Conservation (phyloP, 2,797 vertebrate genomes). For the Anableps anableps region DNA sequence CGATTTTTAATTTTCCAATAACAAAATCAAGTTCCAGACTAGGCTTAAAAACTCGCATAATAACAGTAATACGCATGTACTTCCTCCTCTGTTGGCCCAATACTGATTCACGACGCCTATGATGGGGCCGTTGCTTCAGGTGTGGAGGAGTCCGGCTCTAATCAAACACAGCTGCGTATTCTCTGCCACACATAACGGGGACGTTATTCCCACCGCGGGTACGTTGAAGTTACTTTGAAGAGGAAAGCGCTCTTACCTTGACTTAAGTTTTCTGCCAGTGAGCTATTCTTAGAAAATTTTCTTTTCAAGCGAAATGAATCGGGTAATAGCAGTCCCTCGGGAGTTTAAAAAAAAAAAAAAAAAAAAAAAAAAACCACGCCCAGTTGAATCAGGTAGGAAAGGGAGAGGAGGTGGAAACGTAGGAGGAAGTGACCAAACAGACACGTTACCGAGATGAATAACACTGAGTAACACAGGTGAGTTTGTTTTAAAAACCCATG, state of each 20-base stretch:
- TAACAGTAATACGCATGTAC: not conserved
- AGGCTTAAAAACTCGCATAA: not conserved
- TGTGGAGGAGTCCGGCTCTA: not conserved
- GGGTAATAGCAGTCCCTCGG: slow-evolving; percentile 5
- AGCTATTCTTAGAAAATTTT: slow-evolving; percentile 34
- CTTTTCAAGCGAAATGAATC: slow-evolving; percentile 16
- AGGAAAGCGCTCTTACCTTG: slow-evolving; percentile 55
- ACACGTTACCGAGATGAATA: not conserved
- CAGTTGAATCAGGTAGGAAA: slow-evolving; percentile 52
- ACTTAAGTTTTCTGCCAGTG: slow-evolving; percentile 28
- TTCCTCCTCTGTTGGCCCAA: slow-evolving; percentile 1
- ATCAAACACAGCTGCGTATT: not conserved
- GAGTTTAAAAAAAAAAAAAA: not conserved
- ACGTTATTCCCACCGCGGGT: not conserved
- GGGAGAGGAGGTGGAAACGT: not conserved
- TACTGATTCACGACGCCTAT: slow-evolving; percentile 3
- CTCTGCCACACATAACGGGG: not conserved
- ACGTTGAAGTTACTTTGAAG: not conserved
- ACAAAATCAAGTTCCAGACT: not conserved
- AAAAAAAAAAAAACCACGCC: slow-evolving; percentile 47
- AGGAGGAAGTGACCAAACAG: slow-evolving; percentile 12
- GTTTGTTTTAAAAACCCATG: not conserved
- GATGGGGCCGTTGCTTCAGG: not conserved
- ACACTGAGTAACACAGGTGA: not conserved
- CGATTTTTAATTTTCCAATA: not conserved